Evolutionary conservation across 2,888 invertebrate genomes (phyloP).

Genomic region (Stictocephala bisonia): DNA sequence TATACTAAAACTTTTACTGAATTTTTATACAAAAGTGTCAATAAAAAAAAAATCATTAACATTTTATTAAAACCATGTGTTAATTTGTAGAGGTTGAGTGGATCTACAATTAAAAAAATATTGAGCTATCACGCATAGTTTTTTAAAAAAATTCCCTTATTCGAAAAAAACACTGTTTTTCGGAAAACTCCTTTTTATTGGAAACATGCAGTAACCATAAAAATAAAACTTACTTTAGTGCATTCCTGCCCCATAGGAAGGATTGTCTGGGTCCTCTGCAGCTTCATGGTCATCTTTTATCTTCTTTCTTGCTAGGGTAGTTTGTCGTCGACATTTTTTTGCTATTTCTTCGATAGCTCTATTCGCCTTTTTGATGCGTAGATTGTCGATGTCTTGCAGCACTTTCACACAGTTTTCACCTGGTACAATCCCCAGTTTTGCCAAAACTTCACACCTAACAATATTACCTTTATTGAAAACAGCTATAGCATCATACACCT

Average conservation of each 20-base stretch:
- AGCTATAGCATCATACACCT: background rate
- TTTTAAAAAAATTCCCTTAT: too few species aligned
- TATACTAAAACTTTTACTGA: too few species aligned
- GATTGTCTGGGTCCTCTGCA: constrained; percentile 18
- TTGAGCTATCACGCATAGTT: too few species aligned
- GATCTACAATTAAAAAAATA: too few species aligned
- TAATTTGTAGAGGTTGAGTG: too few species aligned
- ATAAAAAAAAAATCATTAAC: too few species aligned
- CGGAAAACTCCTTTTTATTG: too few species aligned
- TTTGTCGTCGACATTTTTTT: constrained; percentile 23
- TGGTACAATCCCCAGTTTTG: constrained; percentile 14
- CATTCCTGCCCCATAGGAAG: constrained; percentile 15
- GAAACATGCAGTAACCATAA: too few species aligned
- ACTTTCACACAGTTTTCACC: constrained; percentile 14
- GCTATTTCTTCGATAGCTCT: background rate
- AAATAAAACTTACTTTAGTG: constrained; percentile 9
- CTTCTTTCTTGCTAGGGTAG: background rate
- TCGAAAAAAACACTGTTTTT: too few species aligned
- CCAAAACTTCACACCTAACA: background rate
- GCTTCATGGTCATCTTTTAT: constrained; percentile 13
- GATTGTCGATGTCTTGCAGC: background rate
- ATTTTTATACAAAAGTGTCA: too few species aligned
- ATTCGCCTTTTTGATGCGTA: background rate
- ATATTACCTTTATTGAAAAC: constrained; percentile 5
- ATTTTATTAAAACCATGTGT: too few species aligned